Evolutionary conservation across 2,797 vertebrate species (phyloP), one percentile per base, ranked within the genome.

Genomic region (Vireo griseus): DNA sequence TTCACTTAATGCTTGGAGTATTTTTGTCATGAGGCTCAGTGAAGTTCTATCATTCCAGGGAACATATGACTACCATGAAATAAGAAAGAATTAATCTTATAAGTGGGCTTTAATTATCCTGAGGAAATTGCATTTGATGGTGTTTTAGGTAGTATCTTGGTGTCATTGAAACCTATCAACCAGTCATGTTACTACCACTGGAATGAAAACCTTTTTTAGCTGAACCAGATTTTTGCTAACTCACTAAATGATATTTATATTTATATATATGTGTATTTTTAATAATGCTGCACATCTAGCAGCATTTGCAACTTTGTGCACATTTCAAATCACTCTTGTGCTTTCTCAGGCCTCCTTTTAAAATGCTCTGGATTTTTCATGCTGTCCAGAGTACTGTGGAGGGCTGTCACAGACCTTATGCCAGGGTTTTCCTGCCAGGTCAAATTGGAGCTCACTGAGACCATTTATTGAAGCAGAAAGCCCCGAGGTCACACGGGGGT

Each of bases 391-490:
- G 29, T 7, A 28, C 18, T 33, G 31, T 18, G 52, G 14, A 82
- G 59, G 26, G 37, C 42, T 62, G 48, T 63, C 44, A 21, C 1
- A 4, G 40, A 78, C 65, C 33, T 79, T 29, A 24, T 18, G 19
- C 20, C 33, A 26, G 52, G 26, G 16, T 48, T 94, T 95, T 68
- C 52, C 57, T 86, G 42, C 85, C 72, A 80, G 57, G 33, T 84
- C 45, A 61, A 4, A n/a, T 1, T 63, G 65, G 86, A 75, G 55
- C 45, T 69, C 65, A 94, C 67, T 44, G n/a, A 72, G 57, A 76
- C 51, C 69, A 51, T 94, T 90, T 91, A 45, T 42, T 78, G 67
- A 92, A 92, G 62, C 58, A 76, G 85, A 95, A 97, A 88, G 39
- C 78, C 92, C 48, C 22, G 15, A 83, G 84, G 77, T 57, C 31